A percentile compares a stretch with the other conserved stretches of the same genome.
phyloP scores from a whole-genome alignment of 2,888 invertebrate species.

The Microplitis deprimator region DNA sequence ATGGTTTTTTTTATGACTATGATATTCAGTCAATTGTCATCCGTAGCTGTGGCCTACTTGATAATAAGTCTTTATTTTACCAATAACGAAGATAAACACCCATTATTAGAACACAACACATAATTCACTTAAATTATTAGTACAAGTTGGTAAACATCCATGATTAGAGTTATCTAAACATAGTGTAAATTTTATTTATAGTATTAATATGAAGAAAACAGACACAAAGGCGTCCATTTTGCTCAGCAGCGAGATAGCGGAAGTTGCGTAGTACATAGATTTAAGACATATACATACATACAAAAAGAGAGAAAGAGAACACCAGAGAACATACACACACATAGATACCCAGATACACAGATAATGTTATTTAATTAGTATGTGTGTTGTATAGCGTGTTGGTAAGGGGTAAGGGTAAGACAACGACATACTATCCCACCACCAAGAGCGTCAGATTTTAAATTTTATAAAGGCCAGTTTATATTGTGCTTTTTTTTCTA shows the following conservation, averaged over 20 bases:
- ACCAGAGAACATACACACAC: neutral
- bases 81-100: slow-evolving; percentile 45
- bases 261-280: slow-evolving; percentile 68
- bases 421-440: no score
- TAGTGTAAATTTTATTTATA: slow-evolving; percentile 65
- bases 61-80: slow-evolving; percentile 60
- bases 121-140: slow-evolving; percentile 56
- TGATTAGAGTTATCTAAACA: slow-evolving; percentile 57
- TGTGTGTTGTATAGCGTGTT: no score
- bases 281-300: slow-evolving; percentile 18
- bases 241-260: slow-evolving; percentile 68
- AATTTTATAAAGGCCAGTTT: no score
- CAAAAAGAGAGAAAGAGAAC: slow-evolving; percentile 1
- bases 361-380: no score
- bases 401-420: no score
- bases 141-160: slow-evolving; percentile 59
- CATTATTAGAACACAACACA: slow-evolving; percentile 48
- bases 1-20: slow-evolving; percentile 47
- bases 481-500: no score
- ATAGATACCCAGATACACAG: no score
- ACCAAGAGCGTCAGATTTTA: no score
- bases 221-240: slow-evolving; percentile 72
- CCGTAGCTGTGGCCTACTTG: slow-evolving; percentile 70
- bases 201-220: slow-evolving; percentile 69
- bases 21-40: slow-evolving; percentile 66